phyloP scores from a whole-genome alignment of 2,797 vertebrate species.

The Pseudochromis fuscus region DNA sequence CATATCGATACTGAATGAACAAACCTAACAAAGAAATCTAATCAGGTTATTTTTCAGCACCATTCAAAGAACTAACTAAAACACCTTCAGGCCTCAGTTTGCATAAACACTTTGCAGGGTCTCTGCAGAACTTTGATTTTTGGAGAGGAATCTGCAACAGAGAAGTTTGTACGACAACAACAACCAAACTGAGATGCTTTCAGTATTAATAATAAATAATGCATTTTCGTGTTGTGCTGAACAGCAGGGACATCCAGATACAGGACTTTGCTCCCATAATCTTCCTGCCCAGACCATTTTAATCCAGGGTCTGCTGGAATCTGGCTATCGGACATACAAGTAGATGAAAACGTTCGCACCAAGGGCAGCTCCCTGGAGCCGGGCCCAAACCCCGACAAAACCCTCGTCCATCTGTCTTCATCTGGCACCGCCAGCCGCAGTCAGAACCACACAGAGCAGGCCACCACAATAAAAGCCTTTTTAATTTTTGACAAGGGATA shows the following conservation, averaged over 20 bases:
- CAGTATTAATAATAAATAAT: slow-evolving; percentile 63
- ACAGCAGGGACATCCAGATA: slow-evolving; percentile 51
- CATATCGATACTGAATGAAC: background rate
- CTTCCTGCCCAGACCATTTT: slow-evolving; percentile 58
- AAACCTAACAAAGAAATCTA: background rate
- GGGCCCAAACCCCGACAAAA: slow-evolving; percentile 60
- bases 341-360: slow-evolving; percentile 68
- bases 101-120: background rate
- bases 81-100: background rate
- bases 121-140: background rate
- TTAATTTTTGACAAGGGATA: slow-evolving; percentile 26
- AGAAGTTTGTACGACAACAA: slow-evolving; percentile 15
- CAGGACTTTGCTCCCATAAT: slow-evolving; percentile 66
- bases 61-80: background rate
- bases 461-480: slow-evolving; percentile 38
- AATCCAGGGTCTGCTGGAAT: slow-evolving; percentile 74
- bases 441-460: slow-evolving; percentile 13
- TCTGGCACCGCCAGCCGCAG: slow-evolving; percentile 53
- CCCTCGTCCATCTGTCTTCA: slow-evolving; percentile 71
- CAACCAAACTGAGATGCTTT: slow-evolving; percentile 31
- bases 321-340: slow-evolving; percentile 61
- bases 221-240: slow-evolving; percentile 34
- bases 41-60: slow-evolving; percentile 5
- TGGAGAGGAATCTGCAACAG: background rate
- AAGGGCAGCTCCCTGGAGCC: slow-evolving; percentile 63